phyloP scores from a whole-genome alignment of 2,888 invertebrate species.

The Sthenelais limicola region DNA sequence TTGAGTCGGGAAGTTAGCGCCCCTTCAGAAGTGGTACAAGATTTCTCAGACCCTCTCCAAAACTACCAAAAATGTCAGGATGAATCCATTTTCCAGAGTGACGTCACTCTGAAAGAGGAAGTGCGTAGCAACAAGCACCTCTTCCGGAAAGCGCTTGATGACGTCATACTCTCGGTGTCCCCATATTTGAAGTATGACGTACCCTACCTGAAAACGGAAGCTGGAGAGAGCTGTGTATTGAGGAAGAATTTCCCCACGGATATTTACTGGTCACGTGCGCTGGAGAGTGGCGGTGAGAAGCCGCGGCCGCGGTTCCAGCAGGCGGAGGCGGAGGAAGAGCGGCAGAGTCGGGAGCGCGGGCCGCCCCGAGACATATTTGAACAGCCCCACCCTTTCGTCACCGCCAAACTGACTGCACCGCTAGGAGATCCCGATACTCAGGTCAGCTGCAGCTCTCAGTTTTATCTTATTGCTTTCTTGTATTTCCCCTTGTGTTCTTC shows the following conservation, averaged over 20 bases:
- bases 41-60: slow-evolving; percentile 81
- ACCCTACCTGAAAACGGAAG: slow-evolving; percentile 90
- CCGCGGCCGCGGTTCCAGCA: not conserved
- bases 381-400: slow-evolving; percentile 79
- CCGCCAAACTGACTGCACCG: slow-evolving; percentile 78
- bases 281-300: slow-evolving; percentile 4
- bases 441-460: too few species aligned
- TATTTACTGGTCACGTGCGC: slow-evolving; percentile 78
- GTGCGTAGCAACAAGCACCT: slow-evolving; percentile 74
- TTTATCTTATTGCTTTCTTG: too few species aligned
- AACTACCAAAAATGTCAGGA: slow-evolving; percentile 75
- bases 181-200: slow-evolving; percentile 88
- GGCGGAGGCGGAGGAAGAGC: slow-evolving; percentile 2
- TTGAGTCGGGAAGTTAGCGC: slow-evolving; percentile 10
- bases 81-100: slow-evolving; percentile 65
- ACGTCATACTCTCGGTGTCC: slow-evolving; percentile 85
- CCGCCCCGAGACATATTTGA: slow-evolving; percentile 4
- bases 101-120: slow-evolving; percentile 56
- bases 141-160: slow-evolving; percentile 83
- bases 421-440: slow-evolving; percentile 77
- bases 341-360: too few species aligned
- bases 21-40: slow-evolving; percentile 49
- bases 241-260: slow-evolving; percentile 82
- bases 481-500: too few species aligned
- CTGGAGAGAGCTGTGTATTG: slow-evolving; percentile 82